phyloP scores from a whole-genome alignment of 1,140 invertebrate species.

The Sinella curviseta region DNA sequence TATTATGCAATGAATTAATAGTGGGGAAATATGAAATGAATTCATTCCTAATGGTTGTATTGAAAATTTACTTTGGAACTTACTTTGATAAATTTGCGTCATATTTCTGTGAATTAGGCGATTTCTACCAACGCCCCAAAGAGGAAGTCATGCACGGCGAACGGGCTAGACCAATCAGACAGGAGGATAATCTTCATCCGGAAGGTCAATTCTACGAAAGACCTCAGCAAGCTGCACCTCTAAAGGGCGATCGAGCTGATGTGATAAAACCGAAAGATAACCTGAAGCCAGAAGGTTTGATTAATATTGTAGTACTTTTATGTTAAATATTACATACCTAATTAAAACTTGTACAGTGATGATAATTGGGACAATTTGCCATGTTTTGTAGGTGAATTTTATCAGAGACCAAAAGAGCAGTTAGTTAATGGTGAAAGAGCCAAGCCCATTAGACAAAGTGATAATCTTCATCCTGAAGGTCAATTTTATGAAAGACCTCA shows the following conservation, averaged over 20 bases:
- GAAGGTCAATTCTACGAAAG: constrained; percentile 48
- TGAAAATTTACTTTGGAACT: background rate
- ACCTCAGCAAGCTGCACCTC: constrained; percentile 39
- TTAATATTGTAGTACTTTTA: too few species aligned
- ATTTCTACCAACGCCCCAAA: constrained; percentile 42
- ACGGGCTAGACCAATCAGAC: constrained; percentile 40
- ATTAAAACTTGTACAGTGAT: too few species aligned
- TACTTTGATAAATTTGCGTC: too few species aligned
- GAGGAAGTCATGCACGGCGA: constrained; percentile 31
- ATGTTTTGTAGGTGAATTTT: too few species aligned
- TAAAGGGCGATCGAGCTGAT: constrained; percentile 55
- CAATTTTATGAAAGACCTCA: constrained; percentile 57
- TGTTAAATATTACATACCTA: too few species aligned
- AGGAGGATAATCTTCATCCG: constrained; percentile 48
- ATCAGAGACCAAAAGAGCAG: constrained; percentile 38
- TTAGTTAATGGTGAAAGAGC: constrained; percentile 53
- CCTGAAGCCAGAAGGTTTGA: constrained; percentile 57
- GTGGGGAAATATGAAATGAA: too few species aligned
- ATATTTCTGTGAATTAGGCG: too few species aligned
- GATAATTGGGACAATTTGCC: too few species aligned
- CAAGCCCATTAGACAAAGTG: constrained; percentile 56
- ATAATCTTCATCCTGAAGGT: constrained; percentile 64
- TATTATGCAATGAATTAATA: too few species aligned
- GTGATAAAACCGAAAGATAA: constrained; percentile 54
- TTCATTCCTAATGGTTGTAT: too few species aligned